Evolutionary conservation across 1,140 invertebrate species (phyloP).

Genomic region (Cydia pomonella): DNA sequence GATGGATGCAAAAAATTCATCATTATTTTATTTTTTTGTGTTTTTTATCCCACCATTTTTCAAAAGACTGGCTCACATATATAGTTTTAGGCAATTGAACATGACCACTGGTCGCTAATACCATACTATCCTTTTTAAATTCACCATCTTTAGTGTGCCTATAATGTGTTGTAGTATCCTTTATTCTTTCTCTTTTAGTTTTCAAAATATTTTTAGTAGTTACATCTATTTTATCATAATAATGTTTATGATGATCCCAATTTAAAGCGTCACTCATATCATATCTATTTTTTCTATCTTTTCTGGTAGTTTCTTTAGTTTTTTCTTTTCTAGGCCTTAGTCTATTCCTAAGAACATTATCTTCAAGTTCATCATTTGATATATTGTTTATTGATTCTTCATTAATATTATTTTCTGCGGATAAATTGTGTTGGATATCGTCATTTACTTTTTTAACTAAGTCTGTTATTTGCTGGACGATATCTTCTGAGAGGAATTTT

Average conservation of each 20-base stretch:
- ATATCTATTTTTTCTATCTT: not conserved
- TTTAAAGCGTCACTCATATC: too few relatives aligned
- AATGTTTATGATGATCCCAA: too few relatives aligned
- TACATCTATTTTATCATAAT: too few relatives aligned
- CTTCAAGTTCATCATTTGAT: not conserved
- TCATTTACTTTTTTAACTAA: constrained; percentile 43
- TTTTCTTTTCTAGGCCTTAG: not conserved
- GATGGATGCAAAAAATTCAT: too few relatives aligned
- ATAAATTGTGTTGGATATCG: not conserved
- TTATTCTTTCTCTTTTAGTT: not conserved
- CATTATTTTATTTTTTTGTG: too few relatives aligned
- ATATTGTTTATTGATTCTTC: not conserved
- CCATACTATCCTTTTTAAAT: not conserved
- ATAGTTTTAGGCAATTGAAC: not conserved
- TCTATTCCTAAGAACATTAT: not conserved
- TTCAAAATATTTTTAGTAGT: not conserved
- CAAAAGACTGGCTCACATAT: not conserved
- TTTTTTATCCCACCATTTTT: too few relatives aligned
- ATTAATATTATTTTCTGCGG: not conserved
- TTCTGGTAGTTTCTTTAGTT: not conserved
- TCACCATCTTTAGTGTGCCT: not conserved
- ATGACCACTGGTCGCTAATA: not conserved
- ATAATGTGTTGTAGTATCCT: not conserved
- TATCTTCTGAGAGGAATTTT: constrained; percentile 53
- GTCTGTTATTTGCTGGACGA: constrained; percentile 48